phyloP scores from a whole-genome alignment of 2,888 invertebrate genomes.

The Pseudococcus viburni region DNA sequence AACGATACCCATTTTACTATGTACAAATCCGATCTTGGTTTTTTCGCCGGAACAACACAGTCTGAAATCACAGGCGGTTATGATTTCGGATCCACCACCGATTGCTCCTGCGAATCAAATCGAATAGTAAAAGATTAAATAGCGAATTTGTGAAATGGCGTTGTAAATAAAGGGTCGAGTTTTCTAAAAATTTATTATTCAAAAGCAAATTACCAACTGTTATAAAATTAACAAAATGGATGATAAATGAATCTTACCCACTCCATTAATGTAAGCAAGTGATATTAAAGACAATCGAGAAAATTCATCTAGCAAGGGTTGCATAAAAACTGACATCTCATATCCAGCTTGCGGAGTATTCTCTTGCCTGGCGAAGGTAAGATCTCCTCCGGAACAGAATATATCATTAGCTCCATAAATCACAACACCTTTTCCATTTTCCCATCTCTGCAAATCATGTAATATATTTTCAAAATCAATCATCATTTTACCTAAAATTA shows the following conservation, averaged over 20 bases:
- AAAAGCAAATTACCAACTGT: too few relatives aligned
- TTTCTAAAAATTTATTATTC: not conserved
- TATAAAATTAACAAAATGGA: not conserved
- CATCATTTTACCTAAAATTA: conserved; percentile 72
- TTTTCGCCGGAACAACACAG: conserved; percentile 70
- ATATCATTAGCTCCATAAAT: conserved; percentile 72
- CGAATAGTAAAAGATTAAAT: not conserved
- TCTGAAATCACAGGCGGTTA: conserved; percentile 73
- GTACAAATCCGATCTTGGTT: conserved; percentile 73
- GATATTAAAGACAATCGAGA: conserved; percentile 73
- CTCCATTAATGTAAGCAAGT: conserved; percentile 73
- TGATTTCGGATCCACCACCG: conserved; percentile 75
- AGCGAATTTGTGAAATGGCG: not conserved
- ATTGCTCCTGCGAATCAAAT: conserved; percentile 70
- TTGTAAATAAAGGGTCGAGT: not conserved
- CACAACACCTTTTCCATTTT: conserved; percentile 72
- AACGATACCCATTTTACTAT: conserved; percentile 73
- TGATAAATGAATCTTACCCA: conserved; percentile 68
- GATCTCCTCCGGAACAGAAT: conserved; percentile 75
- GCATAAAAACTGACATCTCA: conserved; percentile 73
- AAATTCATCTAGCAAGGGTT: conserved; percentile 71
- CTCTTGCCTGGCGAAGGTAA: conserved; percentile 71
- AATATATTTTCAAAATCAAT: conserved; percentile 72
- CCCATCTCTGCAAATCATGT: conserved; percentile 72
- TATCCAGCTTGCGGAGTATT: conserved; percentile 71